These are phyloP conservation scores for Scaptomyza polygonia DNA, from an alignment of 2,888 invertebrate genomes.

Conservation along the genomic window DNA sequence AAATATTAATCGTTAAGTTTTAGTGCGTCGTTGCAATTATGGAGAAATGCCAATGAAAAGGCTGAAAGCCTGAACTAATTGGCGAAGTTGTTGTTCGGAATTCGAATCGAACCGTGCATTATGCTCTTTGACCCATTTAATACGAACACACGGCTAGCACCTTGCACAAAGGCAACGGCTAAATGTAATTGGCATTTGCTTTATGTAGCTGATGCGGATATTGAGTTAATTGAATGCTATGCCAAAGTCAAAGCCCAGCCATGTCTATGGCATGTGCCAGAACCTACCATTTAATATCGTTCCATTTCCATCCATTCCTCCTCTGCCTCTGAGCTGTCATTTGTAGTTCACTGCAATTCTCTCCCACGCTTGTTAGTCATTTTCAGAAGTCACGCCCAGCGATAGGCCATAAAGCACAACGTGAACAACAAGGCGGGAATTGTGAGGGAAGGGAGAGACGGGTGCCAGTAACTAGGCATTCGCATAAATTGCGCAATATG, in stretches of 20 bases:
- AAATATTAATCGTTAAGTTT: constrained; percentile 4
- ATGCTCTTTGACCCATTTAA: constrained; percentile 39
- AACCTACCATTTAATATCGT: neutral
- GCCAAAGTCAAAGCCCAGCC: constrained; percentile 6
- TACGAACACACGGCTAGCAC: constrained; percentile 13
- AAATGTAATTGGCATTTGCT: constrained; percentile 59
- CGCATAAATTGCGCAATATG: constrained; percentile 58
- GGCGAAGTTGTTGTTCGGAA: neutral
- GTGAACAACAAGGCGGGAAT: neutral
- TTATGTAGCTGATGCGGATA: constrained; percentile 36
- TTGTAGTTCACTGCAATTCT: constrained; percentile 17
- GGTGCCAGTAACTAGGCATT: neutral
- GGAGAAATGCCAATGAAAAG: constrained; percentile 6
- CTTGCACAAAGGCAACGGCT: constrained; percentile 34
- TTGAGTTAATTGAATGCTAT: constrained; percentile 68
- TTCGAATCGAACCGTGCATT: neutral
- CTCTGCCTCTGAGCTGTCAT: constrained; percentile 8
- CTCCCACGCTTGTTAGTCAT: constrained; percentile 23
- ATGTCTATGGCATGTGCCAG: constrained; percentile 8
- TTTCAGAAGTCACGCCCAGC: constrained; percentile 29
- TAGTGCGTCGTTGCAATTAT: constrained; percentile 16
- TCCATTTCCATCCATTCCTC: neutral
- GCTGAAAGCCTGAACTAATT: constrained; percentile 26
- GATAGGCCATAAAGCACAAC: neutral
- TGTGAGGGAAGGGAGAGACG: neutral